These are phyloP conservation scores for Mionectes olivaceus DNA, from an alignment of 2,797 vertebrate species.

Conservation along the genomic window DNA sequence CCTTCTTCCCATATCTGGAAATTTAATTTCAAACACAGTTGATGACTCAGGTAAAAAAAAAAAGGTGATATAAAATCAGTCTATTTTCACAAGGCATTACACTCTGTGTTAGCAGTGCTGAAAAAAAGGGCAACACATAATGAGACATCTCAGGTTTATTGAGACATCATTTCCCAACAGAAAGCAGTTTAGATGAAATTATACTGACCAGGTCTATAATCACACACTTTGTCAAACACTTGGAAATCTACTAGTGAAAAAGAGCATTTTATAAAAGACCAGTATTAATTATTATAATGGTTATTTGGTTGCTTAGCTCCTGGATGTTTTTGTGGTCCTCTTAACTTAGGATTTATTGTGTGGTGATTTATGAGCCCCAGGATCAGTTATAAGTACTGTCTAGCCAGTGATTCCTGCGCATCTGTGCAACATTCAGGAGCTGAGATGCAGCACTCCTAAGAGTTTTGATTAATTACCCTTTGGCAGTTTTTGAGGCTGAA, in stretches of 20 bases:
- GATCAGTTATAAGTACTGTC: not conserved
- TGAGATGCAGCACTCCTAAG: not conserved
- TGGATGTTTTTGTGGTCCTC: not conserved
- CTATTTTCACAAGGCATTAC: not conserved
- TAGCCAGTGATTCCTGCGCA: not conserved
- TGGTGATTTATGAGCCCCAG: conserved; percentile 5
- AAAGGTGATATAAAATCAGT: not conserved
- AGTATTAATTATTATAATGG: conserved; percentile 26
- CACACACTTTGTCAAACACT: not conserved
- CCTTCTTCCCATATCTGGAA: not conserved
- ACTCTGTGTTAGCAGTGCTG: rapidly evolving
- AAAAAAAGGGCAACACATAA: not conserved
- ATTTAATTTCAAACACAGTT: not conserved
- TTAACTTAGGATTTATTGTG: conserved; percentile 4
- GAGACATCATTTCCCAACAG: not conserved
- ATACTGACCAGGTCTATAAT: not conserved
- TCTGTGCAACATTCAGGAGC: not conserved
- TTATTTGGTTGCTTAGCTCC: conserved; percentile 22
- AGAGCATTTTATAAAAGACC: not conserved
- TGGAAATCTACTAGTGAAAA: not conserved
- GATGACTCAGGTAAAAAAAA: not conserved
- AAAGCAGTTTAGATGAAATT: not conserved
- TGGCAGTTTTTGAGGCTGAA: not conserved
- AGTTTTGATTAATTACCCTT: not conserved
- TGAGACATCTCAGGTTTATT: not conserved